Percentiles rank a stretch among this genome's conserved stretches.
phyloP scores from a whole-genome alignment of 92 coral and sea anemone genomes.

The Anthopleura xanthogrammica region DNA sequence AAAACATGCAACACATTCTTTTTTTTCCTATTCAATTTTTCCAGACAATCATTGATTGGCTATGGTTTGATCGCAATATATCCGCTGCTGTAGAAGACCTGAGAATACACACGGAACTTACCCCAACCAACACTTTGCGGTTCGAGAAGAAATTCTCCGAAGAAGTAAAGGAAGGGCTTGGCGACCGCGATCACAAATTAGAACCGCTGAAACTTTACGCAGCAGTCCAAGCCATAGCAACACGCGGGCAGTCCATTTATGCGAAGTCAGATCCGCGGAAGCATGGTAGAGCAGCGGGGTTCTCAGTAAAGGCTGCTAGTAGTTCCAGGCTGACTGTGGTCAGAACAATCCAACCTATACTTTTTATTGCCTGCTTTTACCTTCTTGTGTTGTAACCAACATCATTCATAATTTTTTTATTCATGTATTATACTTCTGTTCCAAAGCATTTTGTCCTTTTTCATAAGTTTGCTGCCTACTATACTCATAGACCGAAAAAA shows the following conservation, averaged over 20 bases:
- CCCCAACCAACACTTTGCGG: conserved; percentile 25
- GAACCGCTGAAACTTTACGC: not conserved
- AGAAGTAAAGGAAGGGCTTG: not conserved
- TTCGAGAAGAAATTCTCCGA: not conserved
- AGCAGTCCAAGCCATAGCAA: conserved; percentile 13
- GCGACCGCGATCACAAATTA: conserved; percentile 32
- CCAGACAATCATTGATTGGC: conserved; percentile 63
- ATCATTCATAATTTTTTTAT: too few relatives aligned
- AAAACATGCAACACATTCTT: too few relatives aligned
- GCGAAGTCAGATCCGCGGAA: conserved; percentile 1
- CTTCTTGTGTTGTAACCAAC: too few relatives aligned
- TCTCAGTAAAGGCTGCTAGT: not conserved
- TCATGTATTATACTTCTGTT: too few relatives aligned
- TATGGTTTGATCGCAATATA: conserved; percentile 71
- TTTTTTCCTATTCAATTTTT: not conserved
- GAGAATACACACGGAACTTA: conserved; percentile 72
- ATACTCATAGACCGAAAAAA: too few relatives aligned
- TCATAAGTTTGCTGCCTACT: too few relatives aligned
- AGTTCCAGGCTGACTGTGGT: too few relatives aligned
- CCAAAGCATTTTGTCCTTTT: too few relatives aligned
- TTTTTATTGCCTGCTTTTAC: too few relatives aligned
- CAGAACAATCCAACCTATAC: too few relatives aligned
- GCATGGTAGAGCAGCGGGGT: not conserved
- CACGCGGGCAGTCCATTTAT: not conserved
- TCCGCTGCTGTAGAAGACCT: conserved; percentile 70